Evolutionary conservation across 2,113 vertebrate species (phyloP).

Genomic region (Chascanopsetta lugubris): DNA sequence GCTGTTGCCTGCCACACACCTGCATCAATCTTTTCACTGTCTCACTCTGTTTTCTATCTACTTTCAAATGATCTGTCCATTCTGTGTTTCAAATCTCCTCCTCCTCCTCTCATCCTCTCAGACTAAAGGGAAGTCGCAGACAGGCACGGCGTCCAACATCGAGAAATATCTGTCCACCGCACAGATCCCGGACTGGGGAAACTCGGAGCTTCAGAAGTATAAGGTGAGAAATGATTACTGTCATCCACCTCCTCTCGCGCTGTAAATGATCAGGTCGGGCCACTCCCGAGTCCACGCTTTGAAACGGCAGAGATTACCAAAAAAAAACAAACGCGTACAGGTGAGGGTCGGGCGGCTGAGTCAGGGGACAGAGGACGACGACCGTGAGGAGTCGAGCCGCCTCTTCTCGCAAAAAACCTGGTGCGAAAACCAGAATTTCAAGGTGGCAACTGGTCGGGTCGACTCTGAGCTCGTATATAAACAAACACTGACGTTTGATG

Average conservation of each 20-base stretch:
- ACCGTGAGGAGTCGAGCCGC: constrained; percentile 6
- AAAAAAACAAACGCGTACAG: constrained; percentile 49
- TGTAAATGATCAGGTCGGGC: constrained; percentile 30
- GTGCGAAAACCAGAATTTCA: constrained; percentile 62
- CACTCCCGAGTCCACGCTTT: constrained; percentile 32
- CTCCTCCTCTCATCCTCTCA: constrained; percentile 45
- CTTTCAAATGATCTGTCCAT: no score
- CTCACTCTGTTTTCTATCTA: no score
- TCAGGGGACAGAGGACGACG: no score
- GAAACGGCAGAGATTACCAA: constrained; percentile 52
- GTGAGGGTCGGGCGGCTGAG: no score
- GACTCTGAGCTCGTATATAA: constrained; percentile 13
- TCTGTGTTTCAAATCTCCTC: no score
- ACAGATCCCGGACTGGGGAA: constrained; percentile 79
- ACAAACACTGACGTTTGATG: constrained; percentile 36
- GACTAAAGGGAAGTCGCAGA: constrained; percentile 86
- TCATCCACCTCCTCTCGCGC: constrained; percentile 32
- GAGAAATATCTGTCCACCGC: constrained; percentile 82
- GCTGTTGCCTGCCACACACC: no score
- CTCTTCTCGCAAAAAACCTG: constrained; percentile 14
- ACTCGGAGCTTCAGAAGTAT: constrained; percentile 80
- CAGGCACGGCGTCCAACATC: constrained; percentile 80
- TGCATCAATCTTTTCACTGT: not conserved
- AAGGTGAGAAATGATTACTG: constrained; percentile 80
- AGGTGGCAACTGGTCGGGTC: constrained; percentile 8